Evolutionary conservation across 1,140 invertebrate species (phyloP), one percentile per base, ranked within the genome.

Genomic region (Ostrea edulis): DNA sequence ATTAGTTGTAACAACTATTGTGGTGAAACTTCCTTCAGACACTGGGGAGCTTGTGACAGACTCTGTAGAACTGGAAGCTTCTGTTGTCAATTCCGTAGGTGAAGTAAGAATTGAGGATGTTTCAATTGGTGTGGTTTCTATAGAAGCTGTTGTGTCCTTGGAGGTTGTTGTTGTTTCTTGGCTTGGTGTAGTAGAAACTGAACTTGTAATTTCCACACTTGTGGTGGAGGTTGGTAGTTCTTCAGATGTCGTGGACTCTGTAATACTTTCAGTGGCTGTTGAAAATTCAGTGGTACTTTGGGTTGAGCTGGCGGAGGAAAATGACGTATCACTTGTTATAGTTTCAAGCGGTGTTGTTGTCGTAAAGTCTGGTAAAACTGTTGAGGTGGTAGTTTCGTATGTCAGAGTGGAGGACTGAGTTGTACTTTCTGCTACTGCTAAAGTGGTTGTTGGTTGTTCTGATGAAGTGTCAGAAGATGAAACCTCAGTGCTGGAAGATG

Each of bases 131-230:
- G 65, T 68, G 9, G 20, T 22, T 22, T 17, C n/a, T n/a, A n/a
- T 5, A 25, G n/a, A 5, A 8, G 65, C 25, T 22, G n/a, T 25
- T 22, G 65, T 25, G 7, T 25, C 22, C n/a, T n/a, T 1, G n/a
- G n/a, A 68, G 5, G n/a, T 22, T 25, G 20, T 25, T 11, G 20
- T 22, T n/a, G 65, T 68, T 22, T 25, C 65, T 11, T 22, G 8
- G 7, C n/a, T 68, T 22, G n/a, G 7, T n/a, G n/a, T n/a, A n/a
- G n/a, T n/a, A 8, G 65, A 22, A 11, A n/a, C 0, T 9, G 22
- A 7, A 68, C 65, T 68, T 68, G 65, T 25, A 68, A n/a, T 68
- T 25, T 68, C 65, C 65, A n/a, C n/a, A 68, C n/a, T 68, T 22
- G 65, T n/a, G 22, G 65, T 22, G n/a, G n/a, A 68, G 8, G 65